Conservation (phyloP, 2,797 vertebrate species). For the Potorous gilbertii region DNA sequence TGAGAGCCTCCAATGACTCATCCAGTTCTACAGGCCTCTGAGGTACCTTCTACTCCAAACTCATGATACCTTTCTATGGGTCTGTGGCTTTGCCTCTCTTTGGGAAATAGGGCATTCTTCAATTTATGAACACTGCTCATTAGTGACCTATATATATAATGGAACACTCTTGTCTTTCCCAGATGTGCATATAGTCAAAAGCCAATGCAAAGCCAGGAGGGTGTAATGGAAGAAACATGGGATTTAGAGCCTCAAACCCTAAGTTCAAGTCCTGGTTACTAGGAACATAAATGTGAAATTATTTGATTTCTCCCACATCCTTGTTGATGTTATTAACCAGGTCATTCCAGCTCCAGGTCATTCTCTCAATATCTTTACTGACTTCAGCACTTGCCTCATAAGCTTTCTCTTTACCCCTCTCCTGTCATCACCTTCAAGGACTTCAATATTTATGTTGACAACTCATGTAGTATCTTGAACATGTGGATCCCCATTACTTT, state of each 20-base stretch:
- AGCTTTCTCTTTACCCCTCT: background rate
- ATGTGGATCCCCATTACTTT: background rate
- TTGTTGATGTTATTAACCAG: background rate
- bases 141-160: background rate
- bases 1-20: background rate
- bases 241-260: background rate
- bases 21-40: background rate
- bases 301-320: background rate
- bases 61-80: background rate
- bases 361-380: background rate
- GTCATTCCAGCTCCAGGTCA: background rate
- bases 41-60: background rate
- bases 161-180: background rate
- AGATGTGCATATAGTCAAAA: background rate
- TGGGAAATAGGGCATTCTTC: background rate
- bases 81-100: background rate
- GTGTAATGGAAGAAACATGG: background rate
- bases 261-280: background rate
- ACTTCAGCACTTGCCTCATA: background rate
- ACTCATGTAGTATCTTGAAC: background rate
- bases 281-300: background rate
- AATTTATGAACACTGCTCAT: background rate
- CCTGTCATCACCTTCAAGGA: background rate
- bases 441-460: background rate
- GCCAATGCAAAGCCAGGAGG: background rate